Base-by-base conservation (phyloP, 1,140 invertebrate genomes). In the Bombus turneri region DNA sequence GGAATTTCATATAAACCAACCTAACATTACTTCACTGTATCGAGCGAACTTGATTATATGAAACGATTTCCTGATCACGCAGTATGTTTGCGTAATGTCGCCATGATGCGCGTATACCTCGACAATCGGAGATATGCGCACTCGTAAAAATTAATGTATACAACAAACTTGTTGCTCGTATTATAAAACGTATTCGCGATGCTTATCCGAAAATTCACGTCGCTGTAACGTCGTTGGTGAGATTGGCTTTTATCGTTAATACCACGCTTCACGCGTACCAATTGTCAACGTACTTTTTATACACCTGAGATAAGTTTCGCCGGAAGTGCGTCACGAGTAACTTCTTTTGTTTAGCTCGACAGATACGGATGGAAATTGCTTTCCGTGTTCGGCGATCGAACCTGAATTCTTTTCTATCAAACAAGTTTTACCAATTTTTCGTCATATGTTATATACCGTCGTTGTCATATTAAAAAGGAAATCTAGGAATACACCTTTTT, bases 271-370 rank as follows among this genome's bases (percentile, higher is more conserved):
- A 64, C 43, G 34, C 59, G 18, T 43, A 34, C 64, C 43, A 9
- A 74, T 69, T 78, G 74, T 47, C 71, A 43, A 81, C 41, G 62
- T 28, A 47, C 34, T 22, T 34, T 28, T n/a, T 31, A n/a, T 73
- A 80, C 71, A 57, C 69, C 87, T 47, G 72, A 80, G 87, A 89
- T 88, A 89, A 89, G 72, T 57, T 72, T 43, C 28, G 43, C 69
- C 71, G 81, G 81, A 89, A 89, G 43, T 83, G 81, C 80, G 84
- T 89, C 87, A 83, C 34, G 13, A 39, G 41, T 72, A 41, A 75
- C 68, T 80, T 77, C 62, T 74, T 76, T 80, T 47, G 62, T 69
- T 41, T 22, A 68, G 0, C 12, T 10, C 25, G 10, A 31, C 62
- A 53, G 41, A 83, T 77, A 64, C 74, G 28, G 31, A 83, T 69